Evolutionary conservation across 2,888 invertebrate genomes (phyloP).

Genomic region (Mimumesa dahlbomi): DNA sequence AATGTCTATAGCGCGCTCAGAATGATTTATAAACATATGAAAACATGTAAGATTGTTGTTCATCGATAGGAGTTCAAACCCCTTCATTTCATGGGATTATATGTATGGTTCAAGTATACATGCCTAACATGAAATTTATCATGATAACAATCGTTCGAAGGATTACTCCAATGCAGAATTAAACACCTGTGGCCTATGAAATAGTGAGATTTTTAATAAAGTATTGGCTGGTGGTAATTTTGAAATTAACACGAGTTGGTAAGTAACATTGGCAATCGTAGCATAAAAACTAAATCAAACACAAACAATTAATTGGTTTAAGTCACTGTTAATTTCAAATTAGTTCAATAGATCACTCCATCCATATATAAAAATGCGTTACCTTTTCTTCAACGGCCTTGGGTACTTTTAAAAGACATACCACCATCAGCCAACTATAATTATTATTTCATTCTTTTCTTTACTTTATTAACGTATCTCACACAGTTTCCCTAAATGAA

Average conservation of each 20-base stretch:
- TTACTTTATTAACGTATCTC: conserved; percentile 75
- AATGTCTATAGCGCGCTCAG: too few relatives aligned
- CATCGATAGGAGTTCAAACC: too few relatives aligned
- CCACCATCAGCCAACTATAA: conserved; percentile 74
- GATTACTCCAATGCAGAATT: neutral
- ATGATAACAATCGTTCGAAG: neutral
- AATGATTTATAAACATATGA: too few relatives aligned
- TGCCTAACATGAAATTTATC: conserved; percentile 4
- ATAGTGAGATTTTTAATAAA: conserved; percentile 62
- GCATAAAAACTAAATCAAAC: conserved; percentile 66
- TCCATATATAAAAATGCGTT: conserved; percentile 70
- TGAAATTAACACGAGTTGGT: conserved; percentile 50
- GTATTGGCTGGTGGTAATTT: conserved; percentile 66
- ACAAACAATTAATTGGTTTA: conserved; percentile 69
- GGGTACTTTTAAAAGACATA: conserved; percentile 51
- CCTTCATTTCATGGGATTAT: neutral
- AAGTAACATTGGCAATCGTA: conserved; percentile 52
- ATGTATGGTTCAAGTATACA: neutral
- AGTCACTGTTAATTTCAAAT: conserved; percentile 70
- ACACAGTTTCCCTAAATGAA: conserved; percentile 65
- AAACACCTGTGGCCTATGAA: conserved; percentile 8
- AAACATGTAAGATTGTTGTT: too few relatives aligned
- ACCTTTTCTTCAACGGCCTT: conserved; percentile 64
- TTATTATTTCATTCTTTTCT: conserved; percentile 51
- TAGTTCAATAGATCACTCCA: conserved; percentile 71